Evolutionary conservation across 2,888 invertebrate species (phyloP).

Genomic region (Pseudococcus jackbeardsleyi): DNA sequence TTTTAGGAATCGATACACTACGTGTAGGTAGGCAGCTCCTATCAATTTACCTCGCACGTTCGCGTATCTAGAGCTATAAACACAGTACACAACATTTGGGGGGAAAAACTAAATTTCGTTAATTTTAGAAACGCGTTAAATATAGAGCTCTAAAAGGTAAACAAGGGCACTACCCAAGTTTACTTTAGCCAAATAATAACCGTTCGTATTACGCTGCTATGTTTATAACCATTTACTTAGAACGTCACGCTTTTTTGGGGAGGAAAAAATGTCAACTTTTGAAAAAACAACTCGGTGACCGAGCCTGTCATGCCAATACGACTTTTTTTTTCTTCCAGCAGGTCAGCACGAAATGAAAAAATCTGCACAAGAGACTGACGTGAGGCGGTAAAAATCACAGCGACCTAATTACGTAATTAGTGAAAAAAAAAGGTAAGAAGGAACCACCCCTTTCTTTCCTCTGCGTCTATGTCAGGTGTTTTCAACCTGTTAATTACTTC

Average conservation of each 20-base stretch:
- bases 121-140: not conserved
- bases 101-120: not conserved
- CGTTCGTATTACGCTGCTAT: not conserved
- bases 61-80: not conserved
- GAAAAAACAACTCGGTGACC: not conserved
- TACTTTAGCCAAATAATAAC: slow-evolving; percentile 10
- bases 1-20: not conserved
- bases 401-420: not conserved
- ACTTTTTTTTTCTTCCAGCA: not conserved
- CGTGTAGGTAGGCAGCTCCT: not conserved
- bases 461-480: not conserved
- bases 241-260: not conserved
- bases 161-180: not conserved
- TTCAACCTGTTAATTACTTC: not conserved
- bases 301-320: not conserved
- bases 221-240: not conserved
- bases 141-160: slow-evolving; percentile 1
- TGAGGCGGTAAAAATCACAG: not conserved
- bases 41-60: not conserved
- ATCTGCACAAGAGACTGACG: not conserved
- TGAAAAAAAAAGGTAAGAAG: too few species aligned
- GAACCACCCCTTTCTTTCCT: not conserved
- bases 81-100: too few species aligned
- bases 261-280: slow-evolving; percentile 2
- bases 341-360: not conserved